Evolutionary conservation across 2,113 vertebrate species (phyloP), one percentile per base, ranked within the genome.

Genomic region (Motacilla alba): DNA sequence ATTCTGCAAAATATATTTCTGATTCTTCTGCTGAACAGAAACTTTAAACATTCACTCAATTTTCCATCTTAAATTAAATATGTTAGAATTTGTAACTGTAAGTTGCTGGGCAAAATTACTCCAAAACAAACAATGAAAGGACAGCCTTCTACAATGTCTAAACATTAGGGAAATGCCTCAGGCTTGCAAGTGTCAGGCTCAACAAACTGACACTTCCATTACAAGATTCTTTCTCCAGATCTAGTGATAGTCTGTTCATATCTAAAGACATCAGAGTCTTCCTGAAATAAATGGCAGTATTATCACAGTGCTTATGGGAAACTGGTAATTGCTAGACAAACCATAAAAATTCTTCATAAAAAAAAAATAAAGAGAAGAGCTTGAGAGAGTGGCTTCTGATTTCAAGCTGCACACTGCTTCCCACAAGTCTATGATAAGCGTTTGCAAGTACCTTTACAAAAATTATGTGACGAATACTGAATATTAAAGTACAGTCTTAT

Each of bases 371-470:
- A 77, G 13, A 66, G 7, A 13, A 87, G 30, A 63, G 24, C 28
- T 63, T 81, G 83, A 77, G 67, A 75, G 44, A 86, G 27, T 20
- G 31, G 41, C 80, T 95, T 94, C 50, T 80, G 43, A 58, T 90
- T 85, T 70, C 37, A 93, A 43, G 43, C 37, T 9, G 5, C n/a
- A 64, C 22, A 19, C 16, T 53, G 30, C 52, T 78, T 95, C 89
- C 52, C 64, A 55, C 67, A 70, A 63, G 19, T 50, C 37, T 28
- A 62, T 0, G 2, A 80, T 16, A 80, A 77, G 81, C 7, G 52
- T 69, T 78, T 92, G 31, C 22, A 86, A 80, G 41, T 35, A 78
- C n/a, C 6, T 78, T 85, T 87, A 52, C 46, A 89, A 92, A 52
- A 56, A 64, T 1, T 10, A 14, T 37, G 50, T 81, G 19, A 37